Base-by-base conservation (phyloP, 2,888 invertebrate genomes). In the Cecidostiba fungosa region DNA sequence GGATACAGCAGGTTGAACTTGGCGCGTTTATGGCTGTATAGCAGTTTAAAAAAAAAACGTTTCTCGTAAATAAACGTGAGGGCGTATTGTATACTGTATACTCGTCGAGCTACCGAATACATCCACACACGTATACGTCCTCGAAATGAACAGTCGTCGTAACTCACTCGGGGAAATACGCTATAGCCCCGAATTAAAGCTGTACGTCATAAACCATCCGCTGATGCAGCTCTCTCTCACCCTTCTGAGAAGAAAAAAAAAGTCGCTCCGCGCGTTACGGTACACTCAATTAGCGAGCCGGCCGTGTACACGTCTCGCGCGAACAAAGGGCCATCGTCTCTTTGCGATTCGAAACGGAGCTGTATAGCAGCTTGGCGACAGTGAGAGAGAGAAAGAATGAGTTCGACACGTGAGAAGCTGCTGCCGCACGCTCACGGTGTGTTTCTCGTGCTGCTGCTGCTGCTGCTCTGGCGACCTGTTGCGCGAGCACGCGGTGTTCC, bases 381-480 rank as follows among this genome's bases (percentile, higher is more conserved):
- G 5, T 19, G 23, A 14, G 62, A 62, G 62, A 54, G 54, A 59
- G 54, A n/a, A 59, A n/a, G 54, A 59, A 59, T 59, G 54, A 19
- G 54, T 59, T 59, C 54, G 54, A 66, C 62, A 66, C 62, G 62
- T 66, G 62, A 66, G 62, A 66, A 66, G 62, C 29, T 66, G 62
- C 29, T n/a, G n/a, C 23, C 23, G n/a, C 59, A 12, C 62, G 62
- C 62, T 66, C 23, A 23, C 62, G 26, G 62, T 66, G 62, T 66
- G 62, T 62, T 62, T 62, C 59, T 62, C 62, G 62, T 14, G 26
- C 54, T 16, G 62, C 23, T 54, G 8, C 19, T 62, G n/a, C n/a
- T n/a, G n/a, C n/a, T n/a, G n/a, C n/a, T n/a, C n/a, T n/a, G 29
- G 62, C 62, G 62, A 66, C 62, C 62, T 66, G 62, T 66, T 66